Percentiles rank a stretch among this genome's conserved stretches.
Conservation (phyloP, 2,888 invertebrate genomes). For the Leptopilina drosophilae region DNA sequence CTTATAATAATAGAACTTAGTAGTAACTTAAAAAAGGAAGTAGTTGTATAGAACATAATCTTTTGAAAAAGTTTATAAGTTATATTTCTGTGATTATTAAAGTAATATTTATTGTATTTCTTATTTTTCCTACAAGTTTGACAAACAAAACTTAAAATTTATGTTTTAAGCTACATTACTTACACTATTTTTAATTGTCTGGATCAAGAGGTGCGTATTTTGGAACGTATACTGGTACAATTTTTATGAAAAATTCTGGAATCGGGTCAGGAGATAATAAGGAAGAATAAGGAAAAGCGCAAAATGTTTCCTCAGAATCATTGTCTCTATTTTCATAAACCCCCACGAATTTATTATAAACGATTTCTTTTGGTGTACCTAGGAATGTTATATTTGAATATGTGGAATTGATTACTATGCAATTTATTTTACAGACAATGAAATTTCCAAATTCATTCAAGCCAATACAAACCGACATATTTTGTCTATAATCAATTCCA, state of each 20-base stretch:
- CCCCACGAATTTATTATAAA: neutral
- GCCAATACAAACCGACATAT: constrained; percentile 1
- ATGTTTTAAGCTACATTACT: neutral
- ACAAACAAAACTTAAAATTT: neutral
- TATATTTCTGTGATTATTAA: neutral
- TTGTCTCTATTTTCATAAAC: neutral
- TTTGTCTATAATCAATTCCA: neutral
- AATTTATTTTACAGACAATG: neutral
- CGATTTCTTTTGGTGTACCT: neutral
- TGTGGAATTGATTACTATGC: neutral
- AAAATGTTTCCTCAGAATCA: neutral
- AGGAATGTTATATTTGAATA: neutral
- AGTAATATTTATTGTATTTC: neutral
- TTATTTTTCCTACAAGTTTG: neutral
- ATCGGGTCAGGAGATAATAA: neutral
- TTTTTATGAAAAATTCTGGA: neutral
- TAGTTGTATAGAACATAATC: neutral
- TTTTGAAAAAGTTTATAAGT: neutral
- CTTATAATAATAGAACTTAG: no score
- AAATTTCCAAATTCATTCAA: constrained; percentile 17
- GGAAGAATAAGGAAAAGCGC: neutral
- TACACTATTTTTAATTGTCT: neutral
- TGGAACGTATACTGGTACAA: neutral
- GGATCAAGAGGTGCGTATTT: neutral
- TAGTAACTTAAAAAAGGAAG: neutral